Conservation (phyloP, 2,113 vertebrate genomes). For the Rattus norvegicus region GRCr8 NC_086028.1:36694001-36694500, state of each 20-base stretch:
- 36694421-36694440: background rate
- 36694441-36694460: background rate
- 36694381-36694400: background rate
- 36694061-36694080: too few relatives aligned
- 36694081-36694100: too few relatives aligned
- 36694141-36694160: background rate
- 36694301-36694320: background rate
- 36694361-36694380: background rate
- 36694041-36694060: background rate
- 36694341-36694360: background rate
- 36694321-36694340: background rate
- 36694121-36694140: background rate
- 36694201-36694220: background rate
- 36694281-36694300: constrained; percentile 22
- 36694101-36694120: too few relatives aligned
- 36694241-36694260: background rate
- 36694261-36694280: background rate
- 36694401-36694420: background rate
- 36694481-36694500: background rate
- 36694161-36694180: background rate
- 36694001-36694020: background rate
- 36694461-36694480: too few relatives aligned
- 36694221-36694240: background rate
- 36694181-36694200: background rate
- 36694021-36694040: constrained; percentile 8